Percentiles rank a stretch among this genome's conserved stretches.
phyloP scores from a whole-genome alignment of 2,113 vertebrate genomes.

The Sturnus vulgaris region DNA sequence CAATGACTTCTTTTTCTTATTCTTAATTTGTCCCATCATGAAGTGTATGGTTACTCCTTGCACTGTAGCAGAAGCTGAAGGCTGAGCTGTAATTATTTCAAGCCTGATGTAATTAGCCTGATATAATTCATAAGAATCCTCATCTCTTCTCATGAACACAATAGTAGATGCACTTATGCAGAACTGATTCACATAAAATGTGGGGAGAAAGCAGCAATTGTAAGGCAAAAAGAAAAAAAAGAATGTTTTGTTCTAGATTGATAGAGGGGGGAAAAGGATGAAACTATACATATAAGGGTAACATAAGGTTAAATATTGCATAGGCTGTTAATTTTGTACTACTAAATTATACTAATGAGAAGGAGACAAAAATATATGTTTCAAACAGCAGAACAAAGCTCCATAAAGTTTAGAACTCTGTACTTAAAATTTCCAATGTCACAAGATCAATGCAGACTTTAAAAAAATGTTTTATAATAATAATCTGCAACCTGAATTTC shows the following conservation, averaged over 20 bases:
- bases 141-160: neutral
- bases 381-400: neutral
- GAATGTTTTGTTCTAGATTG: neutral
- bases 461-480: neutral
- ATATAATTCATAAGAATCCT: neutral
- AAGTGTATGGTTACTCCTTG: neutral
- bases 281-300: neutral
- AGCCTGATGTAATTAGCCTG: neutral
- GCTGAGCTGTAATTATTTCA: neutral
- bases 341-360: neutral
- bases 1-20: neutral
- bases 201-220: neutral
- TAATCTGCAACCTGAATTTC: neutral
- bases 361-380: neutral
- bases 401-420: neutral
- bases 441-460: accelerated
- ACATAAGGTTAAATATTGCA: neutral
- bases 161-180: neutral
- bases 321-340: neutral
- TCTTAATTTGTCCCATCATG: neutral
- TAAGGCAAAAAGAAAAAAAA: neutral
- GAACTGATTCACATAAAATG: neutral
- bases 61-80: neutral
- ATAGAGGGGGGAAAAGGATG: neutral
- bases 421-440: neutral